Percentiles rank a stretch among this genome's conserved stretches.
These are phyloP conservation scores for Lordiphosa andalusiaca DNA, from an alignment of 2,888 invertebrate genomes.

Conservation along the genomic window DNA sequence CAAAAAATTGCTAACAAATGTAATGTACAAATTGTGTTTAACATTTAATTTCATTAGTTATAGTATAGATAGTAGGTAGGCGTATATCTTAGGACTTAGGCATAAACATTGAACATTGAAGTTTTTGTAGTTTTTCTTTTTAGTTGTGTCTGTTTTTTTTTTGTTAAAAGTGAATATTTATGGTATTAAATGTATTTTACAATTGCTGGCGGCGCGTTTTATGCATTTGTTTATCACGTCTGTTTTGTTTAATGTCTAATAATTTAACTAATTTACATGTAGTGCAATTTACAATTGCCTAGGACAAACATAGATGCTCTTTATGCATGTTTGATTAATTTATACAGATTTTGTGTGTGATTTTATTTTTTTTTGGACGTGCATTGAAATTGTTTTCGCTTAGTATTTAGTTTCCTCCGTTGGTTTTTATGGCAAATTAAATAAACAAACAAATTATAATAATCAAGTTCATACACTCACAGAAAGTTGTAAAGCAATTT, in stretches of 20 bases:
- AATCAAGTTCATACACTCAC: constrained; percentile 37
- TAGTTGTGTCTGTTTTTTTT: constrained; percentile 19
- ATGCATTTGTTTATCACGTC: constrained; percentile 67
- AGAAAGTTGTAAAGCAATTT: constrained; percentile 42
- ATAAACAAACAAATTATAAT: constrained; percentile 54
- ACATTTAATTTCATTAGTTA: constrained; percentile 64
- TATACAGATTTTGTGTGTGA: constrained; percentile 27
- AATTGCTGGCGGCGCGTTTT: constrained; percentile 46
- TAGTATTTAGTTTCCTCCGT: constrained; percentile 37
- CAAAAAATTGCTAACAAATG: constrained; percentile 72
- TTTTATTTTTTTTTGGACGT: constrained; percentile 59
- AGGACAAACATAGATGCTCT: constrained; percentile 55
- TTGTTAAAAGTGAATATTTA: constrained; percentile 29
- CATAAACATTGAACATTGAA: constrained; percentile 61
- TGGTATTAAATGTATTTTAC: constrained; percentile 48
- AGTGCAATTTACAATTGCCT: constrained; percentile 72
- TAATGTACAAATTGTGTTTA: constrained; percentile 68
- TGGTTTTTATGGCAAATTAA: constrained; percentile 75
- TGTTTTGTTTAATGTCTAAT: constrained; percentile 68
- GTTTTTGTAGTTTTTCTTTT: constrained; percentile 19
- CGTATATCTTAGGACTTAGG: constrained; percentile 57
- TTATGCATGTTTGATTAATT: constrained; percentile 30
- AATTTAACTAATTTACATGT: constrained; percentile 73
- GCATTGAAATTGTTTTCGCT: constrained; percentile 50
- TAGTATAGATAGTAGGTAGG: constrained; percentile 28